A percentile compares a stretch with the other conserved stretches of the same genome.
Conservation (phyloP, 2,888 invertebrate genomes). For the Galeruca laticollis region DNA sequence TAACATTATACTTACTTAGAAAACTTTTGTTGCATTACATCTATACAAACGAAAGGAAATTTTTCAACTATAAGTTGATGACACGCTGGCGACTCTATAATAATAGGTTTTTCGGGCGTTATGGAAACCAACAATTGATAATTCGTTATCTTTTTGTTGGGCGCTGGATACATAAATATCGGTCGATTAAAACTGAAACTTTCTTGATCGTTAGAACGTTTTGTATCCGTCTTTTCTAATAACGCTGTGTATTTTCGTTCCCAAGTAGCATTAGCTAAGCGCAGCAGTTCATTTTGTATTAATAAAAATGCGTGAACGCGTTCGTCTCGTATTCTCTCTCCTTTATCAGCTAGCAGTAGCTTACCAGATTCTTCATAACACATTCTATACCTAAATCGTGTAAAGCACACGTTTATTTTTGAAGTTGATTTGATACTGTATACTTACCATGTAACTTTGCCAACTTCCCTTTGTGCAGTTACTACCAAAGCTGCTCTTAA, state of each 20-base stretch:
- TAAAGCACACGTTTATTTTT: neutral
- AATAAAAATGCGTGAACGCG: slow-evolving; percentile 92
- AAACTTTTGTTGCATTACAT: slow-evolving; percentile 83
- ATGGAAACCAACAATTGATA: slow-evolving; percentile 65
- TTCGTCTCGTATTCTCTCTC: slow-evolving; percentile 88
- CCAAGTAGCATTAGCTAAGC: slow-evolving; percentile 91
- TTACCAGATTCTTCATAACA: slow-evolving; percentile 91
- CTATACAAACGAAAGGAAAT: slow-evolving; percentile 82
- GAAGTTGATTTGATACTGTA: slow-evolving; percentile 14
- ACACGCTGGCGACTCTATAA: slow-evolving; percentile 90
- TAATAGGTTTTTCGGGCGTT: slow-evolving; percentile 71
- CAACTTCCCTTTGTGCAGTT: slow-evolving; percentile 95
- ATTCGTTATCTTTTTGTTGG: slow-evolving; percentile 63
- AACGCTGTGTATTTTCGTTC: slow-evolving; percentile 83
- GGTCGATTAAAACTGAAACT: slow-evolving; percentile 59
- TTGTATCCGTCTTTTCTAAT: slow-evolving; percentile 68
- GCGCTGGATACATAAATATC: slow-evolving; percentile 65
- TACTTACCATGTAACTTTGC: slow-evolving; percentile 82
- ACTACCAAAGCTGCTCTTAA: slow-evolving; percentile 95
- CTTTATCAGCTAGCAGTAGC: slow-evolving; percentile 80
- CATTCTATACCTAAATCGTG: slow-evolving; percentile 76
- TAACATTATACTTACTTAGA: slow-evolving; percentile 51
- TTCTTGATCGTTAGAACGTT: slow-evolving; percentile 56
- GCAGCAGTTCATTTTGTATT: slow-evolving; percentile 92
- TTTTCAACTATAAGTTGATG: slow-evolving; percentile 84